Base-by-base conservation (phyloP, 2,113 vertebrate species). In the Orycteropus afer region DNA sequence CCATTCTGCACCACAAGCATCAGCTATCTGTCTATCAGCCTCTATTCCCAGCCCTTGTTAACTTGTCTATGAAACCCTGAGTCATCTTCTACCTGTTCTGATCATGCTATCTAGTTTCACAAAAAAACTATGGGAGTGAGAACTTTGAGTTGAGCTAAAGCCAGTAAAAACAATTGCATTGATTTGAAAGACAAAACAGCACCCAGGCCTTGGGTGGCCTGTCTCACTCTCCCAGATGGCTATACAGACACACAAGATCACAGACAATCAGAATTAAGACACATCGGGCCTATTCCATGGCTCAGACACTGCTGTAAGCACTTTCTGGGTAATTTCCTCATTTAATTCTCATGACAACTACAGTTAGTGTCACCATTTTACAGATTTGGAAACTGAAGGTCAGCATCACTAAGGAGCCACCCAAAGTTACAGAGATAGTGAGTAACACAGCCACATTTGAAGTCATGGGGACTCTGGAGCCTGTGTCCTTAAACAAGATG, bases 251-350 rank as follows among this genome's bases (percentile, higher is more conserved):
- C 63, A 3, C 6, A 3, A 1, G 10, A n/a, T 32, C 53, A 11
- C 34, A 9, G 0, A 0, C 2, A 27, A 23, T 29, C 47, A 9
- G 14, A 34, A 32, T 3, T 15, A 22, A 8, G 8, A 34, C 42
- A 23, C 6, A 5, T 32, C 29, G 18, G 0, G 7, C 34, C 17
- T 45, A 71, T 40, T 1, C n/a, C 12, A 0, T 1, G 3, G 3
- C 3, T 4, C 11, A 32, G 51, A 23, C 7, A 4, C 42, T 20
- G 17, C 65, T 5, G 0, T 1, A 6, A 7, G 40, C 51, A 12
- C 40, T 40, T 23, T 32, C 59, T 40, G 22, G 3, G 7, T 34
- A 4, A 10, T 1, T 34, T 11, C 55, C 67, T 20, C 89, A 1
- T 1, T 20, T 10, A 12, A 23, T 9, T 22, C 37, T 8, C 27